Conservation (phyloP, 92 coral and sea anemone species). For the Siderastrea radians region DNA sequence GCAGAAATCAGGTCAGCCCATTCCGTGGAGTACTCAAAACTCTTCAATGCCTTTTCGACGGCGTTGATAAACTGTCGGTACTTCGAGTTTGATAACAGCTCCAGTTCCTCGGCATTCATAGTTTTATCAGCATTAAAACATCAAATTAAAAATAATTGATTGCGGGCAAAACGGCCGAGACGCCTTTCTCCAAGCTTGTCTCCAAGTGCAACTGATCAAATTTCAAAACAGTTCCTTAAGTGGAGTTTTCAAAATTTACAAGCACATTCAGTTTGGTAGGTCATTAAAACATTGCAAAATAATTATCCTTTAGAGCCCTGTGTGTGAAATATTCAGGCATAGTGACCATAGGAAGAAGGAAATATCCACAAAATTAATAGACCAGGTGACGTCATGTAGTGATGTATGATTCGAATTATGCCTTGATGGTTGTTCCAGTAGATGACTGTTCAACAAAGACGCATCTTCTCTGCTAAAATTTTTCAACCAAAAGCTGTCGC, state of each 20-base stretch:
- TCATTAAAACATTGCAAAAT: background rate
- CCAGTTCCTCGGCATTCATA: conserved; percentile 94
- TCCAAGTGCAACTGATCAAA: background rate
- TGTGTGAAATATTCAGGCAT: background rate
- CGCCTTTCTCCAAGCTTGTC: background rate
- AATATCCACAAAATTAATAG: conserved; percentile 20
- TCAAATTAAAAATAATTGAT: background rate
- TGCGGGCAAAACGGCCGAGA: background rate
- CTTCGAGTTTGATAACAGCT: conserved; percentile 92
- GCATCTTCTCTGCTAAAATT: background rate
- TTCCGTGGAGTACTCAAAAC: conserved; percentile 95
- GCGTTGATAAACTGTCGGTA: conserved; percentile 97
- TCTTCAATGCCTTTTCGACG: conserved; percentile 93
- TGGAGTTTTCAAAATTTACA: background rate
- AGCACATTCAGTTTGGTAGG: background rate
- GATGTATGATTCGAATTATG: conserved; percentile 10
- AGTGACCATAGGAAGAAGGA: conserved; percentile 7
- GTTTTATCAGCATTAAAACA: background rate
- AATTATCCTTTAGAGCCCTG: background rate
- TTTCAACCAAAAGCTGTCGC: background rate
- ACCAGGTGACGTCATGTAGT: conserved; percentile 23
- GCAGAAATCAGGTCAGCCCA: conserved; percentile 99
- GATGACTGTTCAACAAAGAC: background rate
- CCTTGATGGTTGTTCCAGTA: background rate
- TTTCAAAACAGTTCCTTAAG: background rate